phyloP scores from a whole-genome alignment of 2,888 invertebrate species.

The Osmoderma eremita region DNA sequence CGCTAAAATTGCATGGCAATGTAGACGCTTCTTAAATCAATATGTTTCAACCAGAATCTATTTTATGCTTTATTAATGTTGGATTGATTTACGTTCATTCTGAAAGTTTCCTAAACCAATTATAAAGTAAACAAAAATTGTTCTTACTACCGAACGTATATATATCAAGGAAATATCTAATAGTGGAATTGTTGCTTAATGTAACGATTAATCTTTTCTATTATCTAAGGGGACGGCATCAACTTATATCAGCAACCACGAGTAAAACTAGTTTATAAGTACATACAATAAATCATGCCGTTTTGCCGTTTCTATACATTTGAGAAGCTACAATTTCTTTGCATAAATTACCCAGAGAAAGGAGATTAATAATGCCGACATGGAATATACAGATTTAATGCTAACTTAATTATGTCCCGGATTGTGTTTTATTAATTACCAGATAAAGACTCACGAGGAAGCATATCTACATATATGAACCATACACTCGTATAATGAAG shows the following conservation, averaged over 20 bases:
- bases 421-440: conserved; percentile 45
- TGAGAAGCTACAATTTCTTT: conserved; percentile 29
- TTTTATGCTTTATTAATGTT: too few species aligned
- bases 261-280: conserved; percentile 22
- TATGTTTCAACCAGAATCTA: too few species aligned
- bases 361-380: conserved; percentile 36
- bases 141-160: too few species aligned
- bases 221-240: conserved; percentile 1
- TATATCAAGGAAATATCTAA: neutral
- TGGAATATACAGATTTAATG: conserved; percentile 38
- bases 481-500: conserved; percentile 25
- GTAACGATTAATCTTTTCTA: conserved; percentile 10
- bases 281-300: conserved; percentile 25
- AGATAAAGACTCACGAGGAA: conserved; percentile 26
- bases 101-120: too few species aligned
- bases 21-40: too few species aligned
- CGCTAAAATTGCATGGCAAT: too few species aligned
- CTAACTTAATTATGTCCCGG: conserved; percentile 42
- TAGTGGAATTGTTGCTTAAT: neutral
- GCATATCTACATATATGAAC: conserved; percentile 16
- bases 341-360: conserved; percentile 28
- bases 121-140: too few species aligned
- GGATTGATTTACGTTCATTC: too few species aligned
- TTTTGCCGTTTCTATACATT: conserved; percentile 16
- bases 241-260: conserved; percentile 13